Evolutionary conservation across 2,113 vertebrate genomes (phyloP).

Genomic region (Macaca mulatta): DNA sequence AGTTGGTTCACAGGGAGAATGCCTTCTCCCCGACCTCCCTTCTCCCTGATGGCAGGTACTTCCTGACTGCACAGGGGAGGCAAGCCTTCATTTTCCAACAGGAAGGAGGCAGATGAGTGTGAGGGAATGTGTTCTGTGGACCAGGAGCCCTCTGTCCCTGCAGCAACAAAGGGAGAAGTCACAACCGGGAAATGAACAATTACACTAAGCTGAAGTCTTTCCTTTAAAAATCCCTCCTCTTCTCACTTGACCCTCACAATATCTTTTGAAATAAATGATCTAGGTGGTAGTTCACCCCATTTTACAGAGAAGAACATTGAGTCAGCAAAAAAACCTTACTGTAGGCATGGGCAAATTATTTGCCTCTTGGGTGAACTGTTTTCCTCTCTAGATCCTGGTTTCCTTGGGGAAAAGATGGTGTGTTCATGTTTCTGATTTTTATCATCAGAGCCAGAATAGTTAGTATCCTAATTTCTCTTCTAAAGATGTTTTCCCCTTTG

Average conservation of each 20-base stretch:
- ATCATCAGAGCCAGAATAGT: not conserved
- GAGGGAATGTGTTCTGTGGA: not conserved
- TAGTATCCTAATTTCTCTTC: conserved; percentile 58
- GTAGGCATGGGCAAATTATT: not conserved
- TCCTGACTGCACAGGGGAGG: not conserved
- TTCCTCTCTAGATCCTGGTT: not conserved
- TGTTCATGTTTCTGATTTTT: not conserved
- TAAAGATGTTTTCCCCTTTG: conserved; percentile 77
- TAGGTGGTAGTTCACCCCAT: not conserved
- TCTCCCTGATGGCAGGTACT: not conserved
- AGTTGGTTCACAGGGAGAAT: not conserved
- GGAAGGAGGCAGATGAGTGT: not conserved
- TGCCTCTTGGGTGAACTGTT: not conserved
- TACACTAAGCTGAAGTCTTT: not conserved
- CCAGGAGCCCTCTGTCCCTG: not conserved
- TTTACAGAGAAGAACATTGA: conserved; percentile 28
- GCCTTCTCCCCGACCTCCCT: too few relatives aligned
- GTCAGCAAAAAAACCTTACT: not conserved
- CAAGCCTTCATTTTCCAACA: not conserved
- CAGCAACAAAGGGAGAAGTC: not conserved
- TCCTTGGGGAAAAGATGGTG: not conserved
- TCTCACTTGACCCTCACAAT: not conserved
- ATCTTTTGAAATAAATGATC: not conserved
- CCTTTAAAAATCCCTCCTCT: not conserved
- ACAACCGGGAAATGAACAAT: not conserved